Evolutionary conservation across 2,113 vertebrate genomes (phyloP), one percentile per base, ranked within the genome.

Genomic region (Phoxinus phoxinus): DNA sequence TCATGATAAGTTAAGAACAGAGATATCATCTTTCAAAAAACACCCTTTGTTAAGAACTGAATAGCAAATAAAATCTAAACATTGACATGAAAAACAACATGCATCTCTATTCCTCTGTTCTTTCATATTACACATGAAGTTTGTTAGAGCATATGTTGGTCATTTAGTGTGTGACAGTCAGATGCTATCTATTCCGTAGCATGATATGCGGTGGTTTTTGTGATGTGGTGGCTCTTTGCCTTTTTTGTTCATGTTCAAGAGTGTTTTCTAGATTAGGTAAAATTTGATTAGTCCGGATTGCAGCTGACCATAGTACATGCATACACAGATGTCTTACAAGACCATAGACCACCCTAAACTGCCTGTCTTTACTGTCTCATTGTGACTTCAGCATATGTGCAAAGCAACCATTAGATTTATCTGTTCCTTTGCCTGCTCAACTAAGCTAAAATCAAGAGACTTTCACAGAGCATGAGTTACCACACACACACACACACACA

Each of bases 221-320:
- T 65, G 35, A 81, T 81, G 32, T 79, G 76, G 69, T 72, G 69
- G 35, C 35, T 63, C 37, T 30, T 80, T 35, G 41, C 25, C 19
- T 51, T 82, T 82, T 19, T 82, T 19, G 59, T 81, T 65, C 58
- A 81, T 48, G 80, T 82, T 32, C 27, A 82, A 69, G 37, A 4
- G 27, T 67, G n/a, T 65, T 81, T 27, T 44, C 17, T 46, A 63
- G 58, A 46, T 80, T 80, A 19, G 37, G 23, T 25, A n/a, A 46
- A 78, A 58, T 78, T 78, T 13, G 19, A 35, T 78, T 35, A 58
- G 59, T 63, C 17, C 25, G 65, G 37, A 81, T 81, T 21, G 65
- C 78, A 63, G 32, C 15, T 81, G n/a, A 44, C 15, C 41, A 63
- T 8, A 41, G 76, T 79, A 41, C 35, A 79, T 79, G 3, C 23